phyloP scores from a whole-genome alignment of 1,140 invertebrate genomes.

The Cydia amplana region DNA sequence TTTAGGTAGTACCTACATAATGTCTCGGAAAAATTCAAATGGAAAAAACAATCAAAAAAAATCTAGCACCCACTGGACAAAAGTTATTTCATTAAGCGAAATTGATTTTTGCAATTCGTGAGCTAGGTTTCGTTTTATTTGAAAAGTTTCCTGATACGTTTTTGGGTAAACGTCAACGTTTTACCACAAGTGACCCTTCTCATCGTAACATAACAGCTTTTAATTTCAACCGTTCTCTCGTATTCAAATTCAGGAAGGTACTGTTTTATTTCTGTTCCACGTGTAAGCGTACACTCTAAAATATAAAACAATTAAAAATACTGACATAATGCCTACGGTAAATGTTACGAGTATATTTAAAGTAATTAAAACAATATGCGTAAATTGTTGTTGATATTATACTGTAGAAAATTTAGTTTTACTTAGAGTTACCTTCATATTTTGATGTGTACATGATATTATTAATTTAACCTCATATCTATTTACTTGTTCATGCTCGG shows the following conservation, averaged over 20 bases:
- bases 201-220: not conserved
- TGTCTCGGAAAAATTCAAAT: not conserved
- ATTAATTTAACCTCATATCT: too few species aligned
- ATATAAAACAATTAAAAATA: too few species aligned
- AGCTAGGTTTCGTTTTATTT: conserved; percentile 1
- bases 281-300: not conserved
- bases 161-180: not conserved
- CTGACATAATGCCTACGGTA: too few species aligned
- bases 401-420: too few species aligned
- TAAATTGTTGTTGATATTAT: too few species aligned
- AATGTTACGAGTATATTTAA: too few species aligned
- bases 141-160: conserved; percentile 13
- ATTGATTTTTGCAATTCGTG: not conserved
- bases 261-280: not conserved
- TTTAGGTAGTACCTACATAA: too few species aligned
- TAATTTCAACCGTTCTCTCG: not conserved
- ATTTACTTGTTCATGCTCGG: too few species aligned
- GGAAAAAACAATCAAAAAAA: not conserved
- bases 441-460: too few species aligned
- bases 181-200: not conserved
- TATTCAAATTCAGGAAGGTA: not conserved
- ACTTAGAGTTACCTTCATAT: too few species aligned
- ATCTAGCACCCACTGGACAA: not conserved
- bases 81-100: not conserved
- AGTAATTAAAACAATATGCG: too few species aligned